Evolutionary conservation across 1,140 invertebrate species (phyloP), one percentile per base, ranked within the genome.

Genomic region (Leptinotarsa lineolata): DNA sequence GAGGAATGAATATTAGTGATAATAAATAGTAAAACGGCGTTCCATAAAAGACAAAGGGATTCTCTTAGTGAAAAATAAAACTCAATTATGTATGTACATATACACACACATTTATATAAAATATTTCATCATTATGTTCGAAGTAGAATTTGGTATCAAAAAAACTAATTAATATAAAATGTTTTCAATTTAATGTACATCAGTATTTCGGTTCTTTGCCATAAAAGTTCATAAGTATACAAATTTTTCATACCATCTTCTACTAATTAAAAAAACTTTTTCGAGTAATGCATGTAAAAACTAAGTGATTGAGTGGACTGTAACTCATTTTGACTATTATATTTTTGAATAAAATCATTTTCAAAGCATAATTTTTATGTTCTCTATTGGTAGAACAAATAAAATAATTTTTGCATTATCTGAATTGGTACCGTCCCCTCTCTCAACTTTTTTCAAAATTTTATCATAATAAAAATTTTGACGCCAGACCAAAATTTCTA

Each of bases 361-460:
- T 11, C 8, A 39, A 39, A 39, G 30, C 58, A 16, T 59, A 59
- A n/a, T 59, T 59, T 59, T 39, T 39, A 2, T n/a, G n/a, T n/a
- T n/a, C n/a, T n/a, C n/a, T n/a, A 39, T 39, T 2, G 1, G 8
- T 12, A 59, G 20, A 59, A 59, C 58, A 59, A 16, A 1, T 11
- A 11, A n/a, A n/a, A n/a, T n/a, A n/a, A n/a, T 30, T 11, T 39
- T 39, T 39, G 30, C 30, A 39, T 39, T 30, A 30, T 39, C 30
- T 39, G 30, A 11, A 39, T 39, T 39, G 2, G 8, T 39, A n/a
- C 15, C 4, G 61, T 22, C 20, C 61, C 8, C 61, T 30, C 24
- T 63, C 20, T 63, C 61, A 21, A 63, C 48, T 15, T n/a, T 18
- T 54, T 54, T 54, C 61, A 30, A 63, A 63, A 63, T 68, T 20